A percentile compares a stretch with the other conserved stretches of the same genome.
Evolutionary conservation across 64 coral and sea anemone species (phyloP).

Genomic region (Stylophora pistillata): DNA sequence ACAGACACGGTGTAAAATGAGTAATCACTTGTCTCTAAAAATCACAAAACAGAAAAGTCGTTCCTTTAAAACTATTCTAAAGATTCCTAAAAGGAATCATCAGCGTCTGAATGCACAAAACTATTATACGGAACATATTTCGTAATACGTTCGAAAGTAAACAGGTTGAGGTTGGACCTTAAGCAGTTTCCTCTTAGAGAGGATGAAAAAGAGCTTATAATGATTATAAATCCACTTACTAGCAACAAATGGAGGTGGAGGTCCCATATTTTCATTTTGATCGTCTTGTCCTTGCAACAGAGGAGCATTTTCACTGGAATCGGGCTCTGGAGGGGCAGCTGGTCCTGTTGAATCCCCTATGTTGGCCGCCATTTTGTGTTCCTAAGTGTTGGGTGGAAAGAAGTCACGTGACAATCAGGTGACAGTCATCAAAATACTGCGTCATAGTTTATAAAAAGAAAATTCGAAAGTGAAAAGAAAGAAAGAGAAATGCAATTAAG

Average conservation of each 20-base stretch:
- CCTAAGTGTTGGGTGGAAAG: background rate
- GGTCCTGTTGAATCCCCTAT: background rate
- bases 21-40: background rate
- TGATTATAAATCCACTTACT: slow-evolving; percentile 11
- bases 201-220: background rate
- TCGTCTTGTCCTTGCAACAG: slow-evolving; percentile 83
- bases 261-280: slow-evolving; percentile 54
- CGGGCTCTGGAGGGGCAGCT: slow-evolving; percentile 27
- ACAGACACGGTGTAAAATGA: too few species aligned
- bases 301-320: slow-evolving; percentile 80
- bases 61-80: too few species aligned
- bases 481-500: background rate
- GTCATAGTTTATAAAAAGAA: background rate
- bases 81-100: background rate
- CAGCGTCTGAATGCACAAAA: background rate
- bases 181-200: background rate
- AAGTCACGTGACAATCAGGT: slow-evolving; percentile 17
- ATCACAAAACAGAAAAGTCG: background rate
- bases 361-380: slow-evolving; percentile 78
- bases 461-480: background rate
- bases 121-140: background rate
- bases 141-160: slow-evolving; percentile 16
- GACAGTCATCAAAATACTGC: background rate
- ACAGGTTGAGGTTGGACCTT: background rate
- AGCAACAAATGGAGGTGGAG: slow-evolving; percentile 70